Evolutionary conservation across 2,797 vertebrate genomes (phyloP).

Genomic region (Cynopterus sphinx): DNA sequence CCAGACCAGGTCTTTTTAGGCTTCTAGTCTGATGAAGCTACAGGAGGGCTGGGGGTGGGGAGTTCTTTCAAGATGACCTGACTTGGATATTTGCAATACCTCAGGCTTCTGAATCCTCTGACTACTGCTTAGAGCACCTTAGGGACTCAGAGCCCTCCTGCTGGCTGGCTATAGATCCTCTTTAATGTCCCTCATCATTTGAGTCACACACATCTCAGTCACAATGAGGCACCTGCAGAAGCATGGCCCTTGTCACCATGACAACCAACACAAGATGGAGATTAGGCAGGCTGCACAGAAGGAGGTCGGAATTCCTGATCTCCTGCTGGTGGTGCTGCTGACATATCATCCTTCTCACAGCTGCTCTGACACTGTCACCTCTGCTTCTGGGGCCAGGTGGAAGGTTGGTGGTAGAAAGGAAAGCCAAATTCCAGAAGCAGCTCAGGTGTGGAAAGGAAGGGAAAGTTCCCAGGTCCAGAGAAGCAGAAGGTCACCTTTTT

Average conservation of each 20-base stretch:
- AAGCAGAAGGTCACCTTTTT: not conserved
- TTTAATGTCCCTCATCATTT: conserved; percentile 52
- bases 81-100: conserved; percentile 2
- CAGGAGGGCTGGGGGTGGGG: no score
- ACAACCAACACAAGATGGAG: conserved; percentile 45
- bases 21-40: not conserved
- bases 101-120: not conserved
- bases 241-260: conserved; percentile 61
- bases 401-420: not conserved
- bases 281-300: not conserved
- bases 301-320: not conserved
- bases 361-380: not conserved
- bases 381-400: no score
- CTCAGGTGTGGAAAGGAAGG: not conserved
- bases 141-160: not conserved
- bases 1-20: not conserved
- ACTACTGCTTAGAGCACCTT: not conserved
- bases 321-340: conserved; percentile 57
- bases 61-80: not conserved
- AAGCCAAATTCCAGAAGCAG: not conserved
- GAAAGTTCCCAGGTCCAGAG: not conserved
- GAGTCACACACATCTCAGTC: conserved; percentile 21
- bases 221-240: conserved; percentile 50
- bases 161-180: not conserved
- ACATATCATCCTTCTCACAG: not conserved